Percentiles rank a stretch among this genome's conserved stretches.
These are phyloP conservation scores for Zeugodacus cucurbitae DNA, from an alignment of 1,140 invertebrate species.

Conservation along the genomic window DNA sequence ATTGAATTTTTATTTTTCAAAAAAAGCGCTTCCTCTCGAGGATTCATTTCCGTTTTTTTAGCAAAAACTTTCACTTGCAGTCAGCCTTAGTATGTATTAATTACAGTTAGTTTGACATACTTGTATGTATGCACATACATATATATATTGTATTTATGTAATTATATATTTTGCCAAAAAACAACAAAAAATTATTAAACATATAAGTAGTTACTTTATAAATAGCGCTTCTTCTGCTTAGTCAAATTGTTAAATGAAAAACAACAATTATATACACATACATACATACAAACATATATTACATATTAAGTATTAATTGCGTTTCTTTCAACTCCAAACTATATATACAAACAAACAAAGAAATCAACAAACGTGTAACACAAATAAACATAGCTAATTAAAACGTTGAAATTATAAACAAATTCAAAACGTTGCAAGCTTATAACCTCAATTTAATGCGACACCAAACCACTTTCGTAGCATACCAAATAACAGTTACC, in stretches of 20 bases:
- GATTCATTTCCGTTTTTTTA: not conserved
- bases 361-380: not conserved
- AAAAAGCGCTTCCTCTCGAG: not conserved
- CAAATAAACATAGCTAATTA: constrained; percentile 24
- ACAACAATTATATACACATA: not conserved
- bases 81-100: not conserved
- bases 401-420: not conserved
- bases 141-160: not conserved
- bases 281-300: not conserved
- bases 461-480: not conserved
- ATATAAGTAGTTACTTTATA: not conserved
- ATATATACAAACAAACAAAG: not conserved
- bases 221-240: constrained; percentile 17
- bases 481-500: not conserved
- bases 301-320: not conserved
- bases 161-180: constrained; percentile 23
- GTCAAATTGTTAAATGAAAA: constrained; percentile 9
- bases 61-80: not conserved
- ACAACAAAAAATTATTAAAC: not conserved
- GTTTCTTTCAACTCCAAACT: not conserved
- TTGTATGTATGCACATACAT: not conserved
- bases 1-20: too few relatives aligned
- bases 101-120: not conserved
- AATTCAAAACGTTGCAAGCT: constrained; percentile 18
- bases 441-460: constrained; percentile 3